phyloP scores from a whole-genome alignment of 1,140 invertebrate species.

The Drosophila tsacasi region DNA sequence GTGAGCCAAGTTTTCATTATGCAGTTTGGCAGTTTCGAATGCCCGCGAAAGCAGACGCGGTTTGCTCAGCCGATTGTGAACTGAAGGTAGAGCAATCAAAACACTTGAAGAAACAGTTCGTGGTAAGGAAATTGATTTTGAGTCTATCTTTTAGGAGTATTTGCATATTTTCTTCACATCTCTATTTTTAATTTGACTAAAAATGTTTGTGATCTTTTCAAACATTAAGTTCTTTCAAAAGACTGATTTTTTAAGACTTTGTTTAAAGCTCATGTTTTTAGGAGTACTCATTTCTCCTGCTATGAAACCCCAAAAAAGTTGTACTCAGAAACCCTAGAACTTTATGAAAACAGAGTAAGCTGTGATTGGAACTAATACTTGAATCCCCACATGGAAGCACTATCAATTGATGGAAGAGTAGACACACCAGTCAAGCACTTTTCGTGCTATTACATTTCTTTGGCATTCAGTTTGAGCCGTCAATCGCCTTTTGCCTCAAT shows the following conservation, averaged over 20 bases:
- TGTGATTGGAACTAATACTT: conserved; percentile 26
- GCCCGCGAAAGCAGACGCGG: conserved; percentile 37
- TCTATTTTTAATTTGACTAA: too few species aligned
- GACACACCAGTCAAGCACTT: conserved; percentile 20
- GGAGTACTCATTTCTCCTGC: neutral
- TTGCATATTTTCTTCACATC: too few species aligned
- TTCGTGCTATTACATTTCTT: conserved; percentile 19
- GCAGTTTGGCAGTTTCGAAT: conserved; percentile 51
- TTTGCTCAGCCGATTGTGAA: conserved; percentile 26
- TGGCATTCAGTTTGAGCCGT: conserved; percentile 33
- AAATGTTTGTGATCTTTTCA: too few species aligned
- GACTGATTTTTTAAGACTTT: too few species aligned
- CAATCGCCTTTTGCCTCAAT: conserved; percentile 45
- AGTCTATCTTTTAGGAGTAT: neutral
- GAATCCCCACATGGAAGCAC: conserved; percentile 11
- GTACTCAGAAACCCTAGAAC: conserved; percentile 3
- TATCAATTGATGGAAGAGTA: conserved; percentile 2
- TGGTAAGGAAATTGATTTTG: too few species aligned
- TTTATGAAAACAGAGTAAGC: conserved; percentile 19
- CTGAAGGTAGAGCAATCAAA: conserved; percentile 8
- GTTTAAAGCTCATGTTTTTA: neutral
- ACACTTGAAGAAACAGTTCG: conserved; percentile 9
- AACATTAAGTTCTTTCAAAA: too few species aligned
- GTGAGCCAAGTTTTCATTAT: conserved; percentile 67
- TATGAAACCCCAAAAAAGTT: neutral